phyloP scores from a whole-genome alignment of 2,888 invertebrate genomes.

The Aromia moschata region DNA sequence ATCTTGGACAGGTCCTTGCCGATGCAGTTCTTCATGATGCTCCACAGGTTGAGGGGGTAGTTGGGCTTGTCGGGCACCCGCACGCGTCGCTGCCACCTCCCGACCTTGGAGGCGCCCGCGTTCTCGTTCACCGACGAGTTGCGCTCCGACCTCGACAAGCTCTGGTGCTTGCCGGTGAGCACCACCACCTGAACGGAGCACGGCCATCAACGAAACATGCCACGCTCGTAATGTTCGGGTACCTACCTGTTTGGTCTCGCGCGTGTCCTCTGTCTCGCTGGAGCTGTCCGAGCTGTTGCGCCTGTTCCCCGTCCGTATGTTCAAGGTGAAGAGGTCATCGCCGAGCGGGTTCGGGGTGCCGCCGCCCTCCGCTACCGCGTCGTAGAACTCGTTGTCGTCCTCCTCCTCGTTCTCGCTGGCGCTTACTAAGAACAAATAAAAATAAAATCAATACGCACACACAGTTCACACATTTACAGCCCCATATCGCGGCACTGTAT shows the following conservation, averaged over 20 bases:
- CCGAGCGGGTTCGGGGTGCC: slow-evolving; percentile 61
- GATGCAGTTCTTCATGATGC: slow-evolving; percentile 99
- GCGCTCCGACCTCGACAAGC: slow-evolving; percentile 35
- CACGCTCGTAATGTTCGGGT: not conserved
- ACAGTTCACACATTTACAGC: no score
- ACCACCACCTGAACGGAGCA: slow-evolving; percentile 56
- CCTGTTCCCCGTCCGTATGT: slow-evolving; percentile 65
- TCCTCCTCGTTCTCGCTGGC: slow-evolving; percentile 74
- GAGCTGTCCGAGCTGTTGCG: slow-evolving; percentile 65
- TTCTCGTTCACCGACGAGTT: slow-evolving; percentile 1
- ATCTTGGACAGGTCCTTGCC: slow-evolving; percentile 99
- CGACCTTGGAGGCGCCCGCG: slow-evolving; percentile 34
- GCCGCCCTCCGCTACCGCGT: slow-evolving; percentile 62
- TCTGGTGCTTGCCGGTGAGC: slow-evolving; percentile 52
- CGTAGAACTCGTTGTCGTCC: slow-evolving; percentile 82
- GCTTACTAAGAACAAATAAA: no score
- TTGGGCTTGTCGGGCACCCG: slow-evolving; percentile 93
- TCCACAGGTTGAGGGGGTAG: slow-evolving; percentile 96
- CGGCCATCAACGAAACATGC: not conserved
- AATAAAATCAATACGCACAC: no score
- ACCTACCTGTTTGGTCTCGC: slow-evolving; percentile 62
- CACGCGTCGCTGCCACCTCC: slow-evolving; percentile 73
- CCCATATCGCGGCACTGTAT: no score
- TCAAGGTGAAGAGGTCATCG: slow-evolving; percentile 69
- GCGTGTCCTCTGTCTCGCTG: slow-evolving; percentile 65